Evolutionary conservation across 1,140 invertebrate genomes (phyloP).

Genomic region (Zaprionus gabonicus): DNA sequence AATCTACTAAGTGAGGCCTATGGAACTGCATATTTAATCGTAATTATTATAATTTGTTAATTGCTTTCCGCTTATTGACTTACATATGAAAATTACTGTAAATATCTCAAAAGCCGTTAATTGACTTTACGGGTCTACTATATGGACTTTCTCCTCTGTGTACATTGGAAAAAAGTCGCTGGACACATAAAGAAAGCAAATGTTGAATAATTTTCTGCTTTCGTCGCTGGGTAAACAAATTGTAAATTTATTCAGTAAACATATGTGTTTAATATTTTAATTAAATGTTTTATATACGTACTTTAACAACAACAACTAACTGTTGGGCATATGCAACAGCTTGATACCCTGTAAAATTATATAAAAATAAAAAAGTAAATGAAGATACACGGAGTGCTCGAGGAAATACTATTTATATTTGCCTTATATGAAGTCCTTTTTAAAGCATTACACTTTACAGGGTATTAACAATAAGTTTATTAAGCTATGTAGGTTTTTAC

Average conservation of each 20-base stretch:
- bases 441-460: not conserved
- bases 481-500: not conserved
- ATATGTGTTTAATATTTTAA: constrained; percentile 44
- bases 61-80: constrained; percentile 66
- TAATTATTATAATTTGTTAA: constrained; percentile 74
- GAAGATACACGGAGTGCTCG: no score
- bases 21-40: constrained; percentile 51
- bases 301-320: not conserved
- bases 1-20: not conserved
- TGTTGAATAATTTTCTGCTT: constrained; percentile 2
- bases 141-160: not conserved
- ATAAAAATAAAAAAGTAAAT: not conserved
- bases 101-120: constrained; percentile 66
- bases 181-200: constrained; percentile 1
- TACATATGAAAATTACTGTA: constrained; percentile 69
- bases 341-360: not conserved
- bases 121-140: constrained; percentile 47
- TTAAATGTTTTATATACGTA: constrained; percentile 23
- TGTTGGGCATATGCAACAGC: not conserved
- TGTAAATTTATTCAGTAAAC: constrained; percentile 40
- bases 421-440: not conserved
- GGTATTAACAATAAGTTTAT: not conserved
- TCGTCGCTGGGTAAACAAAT: constrained; percentile 12
- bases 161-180: not conserved
- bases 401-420: not conserved